phyloP scores from a whole-genome alignment of 1,140 invertebrate species.

The Listronotus bonariensis region DNA sequence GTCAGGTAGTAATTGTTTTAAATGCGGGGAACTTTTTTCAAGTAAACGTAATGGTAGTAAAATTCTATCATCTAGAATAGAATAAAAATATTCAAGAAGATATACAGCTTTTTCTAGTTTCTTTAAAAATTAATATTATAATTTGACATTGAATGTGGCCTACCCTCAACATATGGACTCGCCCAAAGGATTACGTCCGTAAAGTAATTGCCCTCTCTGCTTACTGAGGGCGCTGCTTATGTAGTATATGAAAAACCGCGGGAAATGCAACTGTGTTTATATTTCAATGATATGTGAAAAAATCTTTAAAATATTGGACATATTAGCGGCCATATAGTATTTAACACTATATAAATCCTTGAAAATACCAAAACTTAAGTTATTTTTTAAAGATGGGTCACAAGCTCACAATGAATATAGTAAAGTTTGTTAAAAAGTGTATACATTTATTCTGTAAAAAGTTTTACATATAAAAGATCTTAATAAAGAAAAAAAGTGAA shows the following conservation, averaged over 20 bases:
- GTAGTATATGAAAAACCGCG: slow-evolving; percentile 16
- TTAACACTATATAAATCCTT: not conserved
- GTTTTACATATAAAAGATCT: too few relatives aligned
- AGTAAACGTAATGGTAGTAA: not conserved
- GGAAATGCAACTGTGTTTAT: slow-evolving; percentile 9
- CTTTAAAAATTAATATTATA: slow-evolving; percentile 1
- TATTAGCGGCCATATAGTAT: not conserved
- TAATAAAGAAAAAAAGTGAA: too few relatives aligned
- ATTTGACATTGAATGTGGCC: slow-evolving; percentile 23
- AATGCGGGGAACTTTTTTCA: not conserved
- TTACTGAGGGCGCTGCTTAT: slow-evolving; percentile 5
- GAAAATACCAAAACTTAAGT: too few relatives aligned
- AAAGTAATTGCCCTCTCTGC: slow-evolving; percentile 1
- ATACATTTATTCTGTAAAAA: too few relatives aligned
- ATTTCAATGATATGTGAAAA: not conserved
- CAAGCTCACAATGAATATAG: too few relatives aligned
- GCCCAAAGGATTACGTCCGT: slow-evolving; percentile 28
- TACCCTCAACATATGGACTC: slow-evolving; percentile 37
- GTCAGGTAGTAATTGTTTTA: slow-evolving; percentile 17
- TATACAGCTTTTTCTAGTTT: not conserved
- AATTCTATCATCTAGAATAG: not conserved
- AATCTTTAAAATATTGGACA: not conserved
- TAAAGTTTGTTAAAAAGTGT: too few relatives aligned
- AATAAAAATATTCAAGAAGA: not conserved
- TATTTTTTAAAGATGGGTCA: too few relatives aligned